A percentile compares a stretch with the other conserved stretches of the same genome.
These are phyloP conservation scores for Slavum lentiscoides DNA, from an alignment of 2,888 invertebrate species.

Conservation along the genomic window DNA sequence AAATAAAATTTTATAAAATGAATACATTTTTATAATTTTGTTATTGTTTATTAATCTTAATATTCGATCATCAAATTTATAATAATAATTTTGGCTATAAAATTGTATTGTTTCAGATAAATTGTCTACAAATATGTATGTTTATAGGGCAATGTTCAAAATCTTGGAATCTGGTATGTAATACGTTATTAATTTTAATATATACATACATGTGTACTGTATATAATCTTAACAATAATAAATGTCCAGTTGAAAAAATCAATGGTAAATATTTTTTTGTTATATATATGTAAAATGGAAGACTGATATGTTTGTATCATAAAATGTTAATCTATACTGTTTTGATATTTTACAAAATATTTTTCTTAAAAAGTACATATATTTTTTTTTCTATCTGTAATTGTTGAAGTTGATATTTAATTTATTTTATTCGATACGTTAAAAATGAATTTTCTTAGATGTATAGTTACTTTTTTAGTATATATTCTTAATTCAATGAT, in stretches of 20 bases:
- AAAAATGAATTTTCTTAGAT: not conserved
- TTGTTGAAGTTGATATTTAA: slow-evolving; percentile 29
- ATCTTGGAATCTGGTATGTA: slow-evolving; percentile 37
- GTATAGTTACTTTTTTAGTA: not conserved
- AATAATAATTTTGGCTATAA: slow-evolving; percentile 2
- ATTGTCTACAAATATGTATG: slow-evolving; percentile 13
- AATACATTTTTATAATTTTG: not conserved
- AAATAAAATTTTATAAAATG: not conserved
- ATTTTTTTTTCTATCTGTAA: slow-evolving; percentile 4
- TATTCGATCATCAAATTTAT: not conserved
- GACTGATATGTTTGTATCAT: slow-evolving; percentile 37
- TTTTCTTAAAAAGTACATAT: slow-evolving; percentile 6
- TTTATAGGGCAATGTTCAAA: not conserved
- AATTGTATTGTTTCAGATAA: slow-evolving; percentile 38
- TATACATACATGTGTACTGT: not conserved
- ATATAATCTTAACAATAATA: not conserved
- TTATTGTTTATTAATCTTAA: not conserved
- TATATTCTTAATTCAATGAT: too few species aligned
- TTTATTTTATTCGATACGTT: slow-evolving; percentile 13
- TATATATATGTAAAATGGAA: slow-evolving; percentile 9
- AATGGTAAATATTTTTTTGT: slow-evolving; percentile 27
- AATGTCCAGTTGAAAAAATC: slow-evolving; percentile 5
- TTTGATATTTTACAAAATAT: slow-evolving; percentile 27
- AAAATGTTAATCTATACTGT: not conserved
- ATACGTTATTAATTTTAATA: slow-evolving; percentile 17